phyloP scores from a whole-genome alignment of 2,888 invertebrate genomes.

The Diachrysia chrysitis region DNA sequence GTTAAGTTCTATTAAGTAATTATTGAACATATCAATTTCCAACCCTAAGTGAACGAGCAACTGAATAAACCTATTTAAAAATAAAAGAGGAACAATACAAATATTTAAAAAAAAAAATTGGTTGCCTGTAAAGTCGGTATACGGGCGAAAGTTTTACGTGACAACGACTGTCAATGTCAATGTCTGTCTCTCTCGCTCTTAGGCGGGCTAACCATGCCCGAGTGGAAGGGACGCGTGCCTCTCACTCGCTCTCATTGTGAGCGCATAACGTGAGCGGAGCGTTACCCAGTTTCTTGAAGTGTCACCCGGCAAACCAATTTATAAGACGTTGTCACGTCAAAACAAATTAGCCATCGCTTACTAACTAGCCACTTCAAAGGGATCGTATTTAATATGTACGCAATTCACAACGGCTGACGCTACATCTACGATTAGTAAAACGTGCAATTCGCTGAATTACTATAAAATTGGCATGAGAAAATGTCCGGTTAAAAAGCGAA shows the following conservation, averaged over 20 bases:
- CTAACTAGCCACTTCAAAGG: conserved; percentile 39
- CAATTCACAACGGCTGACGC: conserved; percentile 15
- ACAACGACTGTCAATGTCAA: too few relatives aligned
- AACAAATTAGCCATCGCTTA: conserved; percentile 32
- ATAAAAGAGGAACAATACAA: conserved; percentile 26
- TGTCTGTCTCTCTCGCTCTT: too few relatives aligned
- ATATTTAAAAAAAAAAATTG: too few relatives aligned
- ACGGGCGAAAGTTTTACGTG: too few relatives aligned
- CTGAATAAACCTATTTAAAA: conserved; percentile 19
- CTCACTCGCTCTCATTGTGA: too few relatives aligned
- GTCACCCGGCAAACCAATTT: too few relatives aligned
- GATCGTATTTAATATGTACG: conserved; percentile 33
- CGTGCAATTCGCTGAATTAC: conserved; percentile 58
- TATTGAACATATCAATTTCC: conserved; percentile 2
- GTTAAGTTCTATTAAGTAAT: not conserved
- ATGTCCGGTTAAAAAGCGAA: conserved; percentile 65
- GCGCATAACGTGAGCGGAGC: too few relatives aligned
- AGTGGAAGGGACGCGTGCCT: too few relatives aligned
- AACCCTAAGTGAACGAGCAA: conserved; percentile 13
- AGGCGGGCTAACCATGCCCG: too few relatives aligned
- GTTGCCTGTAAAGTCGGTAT: too few relatives aligned
- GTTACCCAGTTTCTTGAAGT: too few relatives aligned
- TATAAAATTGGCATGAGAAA: conserved; percentile 67
- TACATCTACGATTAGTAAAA: conserved; percentile 11
- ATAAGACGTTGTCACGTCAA: too few relatives aligned